A percentile compares a stretch with the other conserved stretches of the same genome.
These are phyloP conservation scores for Glossosoma conforme DNA, from an alignment of 1,140 invertebrate genomes.

Conservation along the genomic window DNA sequence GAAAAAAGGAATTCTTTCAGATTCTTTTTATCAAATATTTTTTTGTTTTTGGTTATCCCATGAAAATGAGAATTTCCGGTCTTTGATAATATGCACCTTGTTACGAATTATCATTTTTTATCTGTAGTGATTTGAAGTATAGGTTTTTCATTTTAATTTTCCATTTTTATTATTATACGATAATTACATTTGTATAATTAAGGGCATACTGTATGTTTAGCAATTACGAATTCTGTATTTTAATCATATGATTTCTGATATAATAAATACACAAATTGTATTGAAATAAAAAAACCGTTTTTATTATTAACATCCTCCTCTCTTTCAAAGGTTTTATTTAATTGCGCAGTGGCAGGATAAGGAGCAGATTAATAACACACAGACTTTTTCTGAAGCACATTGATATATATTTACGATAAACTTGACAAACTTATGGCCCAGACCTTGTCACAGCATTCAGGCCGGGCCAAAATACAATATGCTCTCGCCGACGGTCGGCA, in stretches of 20 bases:
- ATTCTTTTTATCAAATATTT: not conserved
- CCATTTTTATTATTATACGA: conserved; percentile 2
- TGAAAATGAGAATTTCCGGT: conserved; percentile 23
- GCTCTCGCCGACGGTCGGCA: too few relatives aligned
- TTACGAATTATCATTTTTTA: not conserved
- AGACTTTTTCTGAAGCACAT: too few relatives aligned
- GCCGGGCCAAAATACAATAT: too few relatives aligned
- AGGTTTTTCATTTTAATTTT: not conserved
- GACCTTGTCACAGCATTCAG: too few relatives aligned
- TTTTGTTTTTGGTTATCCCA: not conserved
- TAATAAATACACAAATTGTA: conserved; percentile 20
- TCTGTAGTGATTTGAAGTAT: not conserved
- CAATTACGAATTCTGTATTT: conserved; percentile 19
- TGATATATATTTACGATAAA: too few relatives aligned
- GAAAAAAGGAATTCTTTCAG: too few relatives aligned
- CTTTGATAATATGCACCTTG: conserved; percentile 30
- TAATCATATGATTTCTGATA: conserved; percentile 23
- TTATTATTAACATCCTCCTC: conserved; percentile 8
- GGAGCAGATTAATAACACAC: too few relatives aligned
- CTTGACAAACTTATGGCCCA: too few relatives aligned
- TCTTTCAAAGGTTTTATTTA: too few relatives aligned
- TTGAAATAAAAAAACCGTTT: conserved; percentile 8
- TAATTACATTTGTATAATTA: conserved; percentile 2
- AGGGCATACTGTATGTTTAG: conserved; percentile 17
- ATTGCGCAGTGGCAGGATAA: too few relatives aligned